Conservation (phyloP, 2,888 invertebrate genomes). For the Neuroscelio doddi region DNA sequence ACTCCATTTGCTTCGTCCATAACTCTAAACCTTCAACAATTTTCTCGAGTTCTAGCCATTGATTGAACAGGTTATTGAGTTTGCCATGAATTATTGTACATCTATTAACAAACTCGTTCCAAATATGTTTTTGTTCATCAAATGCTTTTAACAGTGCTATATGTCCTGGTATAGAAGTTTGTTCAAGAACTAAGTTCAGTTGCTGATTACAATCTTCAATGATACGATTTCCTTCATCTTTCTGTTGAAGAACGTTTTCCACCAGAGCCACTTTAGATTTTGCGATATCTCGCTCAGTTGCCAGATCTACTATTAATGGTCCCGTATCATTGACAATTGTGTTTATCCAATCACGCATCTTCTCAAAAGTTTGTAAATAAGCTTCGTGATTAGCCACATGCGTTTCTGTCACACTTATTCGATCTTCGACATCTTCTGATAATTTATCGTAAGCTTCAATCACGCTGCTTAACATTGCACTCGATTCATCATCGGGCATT, state of each 20-base stretch:
- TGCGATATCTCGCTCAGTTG: slow-evolving; percentile 85
- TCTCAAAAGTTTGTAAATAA: slow-evolving; percentile 86
- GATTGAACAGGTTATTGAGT: slow-evolving; percentile 82
- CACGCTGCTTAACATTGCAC: slow-evolving; percentile 82
- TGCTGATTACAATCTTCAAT: slow-evolving; percentile 81
- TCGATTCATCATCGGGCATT: slow-evolving; percentile 86
- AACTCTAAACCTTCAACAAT: slow-evolving; percentile 84
- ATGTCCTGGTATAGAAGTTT: slow-evolving; percentile 83
- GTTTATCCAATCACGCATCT: slow-evolving; percentile 86
- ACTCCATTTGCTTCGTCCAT: slow-evolving; percentile 91
- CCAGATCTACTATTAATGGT: slow-evolving; percentile 81
- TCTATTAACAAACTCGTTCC: slow-evolving; percentile 83
- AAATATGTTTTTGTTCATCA: slow-evolving; percentile 82
- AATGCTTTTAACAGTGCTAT: slow-evolving; percentile 81
- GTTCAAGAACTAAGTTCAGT: slow-evolving; percentile 81
- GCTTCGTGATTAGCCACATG: slow-evolving; percentile 87
- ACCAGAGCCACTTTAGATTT: slow-evolving; percentile 83
- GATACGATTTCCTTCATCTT: slow-evolving; percentile 82
- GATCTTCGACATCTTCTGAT: slow-evolving; percentile 79
- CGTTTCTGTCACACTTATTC: slow-evolving; percentile 79
- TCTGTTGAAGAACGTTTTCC: slow-evolving; percentile 83
- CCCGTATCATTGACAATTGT: slow-evolving; percentile 86
- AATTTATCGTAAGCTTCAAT: slow-evolving; percentile 82
- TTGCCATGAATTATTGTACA: slow-evolving; percentile 82
- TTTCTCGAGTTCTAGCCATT: slow-evolving; percentile 87